Base-by-base conservation (phyloP, 1,140 invertebrate species). In the Odontomachus brunneus region DNA sequence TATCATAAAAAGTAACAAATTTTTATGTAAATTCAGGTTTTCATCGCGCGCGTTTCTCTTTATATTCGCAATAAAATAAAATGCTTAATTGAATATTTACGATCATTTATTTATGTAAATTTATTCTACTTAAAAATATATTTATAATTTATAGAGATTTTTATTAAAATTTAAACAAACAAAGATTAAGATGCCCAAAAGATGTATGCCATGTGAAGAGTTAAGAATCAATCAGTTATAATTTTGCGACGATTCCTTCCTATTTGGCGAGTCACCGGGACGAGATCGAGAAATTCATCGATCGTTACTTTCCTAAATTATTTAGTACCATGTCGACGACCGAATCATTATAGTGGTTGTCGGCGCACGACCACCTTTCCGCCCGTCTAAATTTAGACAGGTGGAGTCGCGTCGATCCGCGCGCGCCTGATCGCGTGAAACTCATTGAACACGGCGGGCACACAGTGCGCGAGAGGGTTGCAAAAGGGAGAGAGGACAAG, bases 371-470 rank as follows among this genome's bases (percentile, higher is more conserved):
- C 4, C 67, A 26, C 15, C 26, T n/a, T 53, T 53, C 11, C 66
- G 53, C 29, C 49, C 24, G 72, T 57, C 83, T 90, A 90, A 91
- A 91, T 91, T 91, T 88, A 90, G 86, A 90, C 84, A 84, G 71
- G 81, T 88, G 84, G 86, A 65, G 73, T 89, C 87, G 89, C 65
- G 81, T 11, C 38, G 38, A 44, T 11, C 80, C 15, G 14, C 71
- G 60, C 78, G 86, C 85, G 85, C 69, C 67, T 44, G 65, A 83
- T 90, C 81, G 88, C 89, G 87, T 88, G 82, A 91, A 90, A 91
- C 86, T 90, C 91, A 90, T 89, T 90, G 91, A 91, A 89, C 87
- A 87, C 88, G 86, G 71, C 72, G 87, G 80, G 73, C 63, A 75
- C 59, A 33, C 59, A 44, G 4, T 1, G 22, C 38, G 44, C 57